A percentile compares a stretch with the other conserved stretches of the same genome.
phyloP scores from a whole-genome alignment of 2,888 invertebrate species.

The Hartigia nigra region DNA sequence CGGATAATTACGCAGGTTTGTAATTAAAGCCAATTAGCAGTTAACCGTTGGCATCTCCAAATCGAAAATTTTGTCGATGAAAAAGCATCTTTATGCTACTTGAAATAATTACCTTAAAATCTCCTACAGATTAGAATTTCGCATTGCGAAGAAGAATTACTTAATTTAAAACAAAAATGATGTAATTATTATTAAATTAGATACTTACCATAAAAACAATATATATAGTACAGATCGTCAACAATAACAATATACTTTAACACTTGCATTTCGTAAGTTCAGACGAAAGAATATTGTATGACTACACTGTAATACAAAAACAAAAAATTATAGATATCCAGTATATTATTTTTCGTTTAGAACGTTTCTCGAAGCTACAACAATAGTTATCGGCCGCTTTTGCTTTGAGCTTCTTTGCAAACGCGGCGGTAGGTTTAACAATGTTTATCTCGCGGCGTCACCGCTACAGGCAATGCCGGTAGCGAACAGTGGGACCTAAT shows the following conservation, averaged over 20 bases:
- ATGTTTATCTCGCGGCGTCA: background rate
- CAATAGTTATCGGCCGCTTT: background rate
- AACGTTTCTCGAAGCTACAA: background rate
- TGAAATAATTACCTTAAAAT: too few relatives aligned
- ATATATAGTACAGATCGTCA: background rate
- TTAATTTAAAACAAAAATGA: background rate
- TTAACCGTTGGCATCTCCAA: conserved; percentile 29
- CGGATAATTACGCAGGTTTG: conserved; percentile 34
- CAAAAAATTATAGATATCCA: background rate
- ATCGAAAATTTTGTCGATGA: conserved; percentile 32
- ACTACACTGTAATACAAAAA: background rate
- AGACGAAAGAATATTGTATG: background rate
- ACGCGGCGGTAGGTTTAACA: background rate
- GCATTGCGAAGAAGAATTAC: background rate
- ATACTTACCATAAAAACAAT: background rate
- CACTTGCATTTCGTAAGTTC: background rate
- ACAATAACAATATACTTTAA: background rate
- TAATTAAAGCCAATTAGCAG: conserved; percentile 49
- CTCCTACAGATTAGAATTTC: background rate
- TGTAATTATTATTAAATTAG: background rate
- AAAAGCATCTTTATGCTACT: too few relatives aligned
- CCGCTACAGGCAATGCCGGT: background rate
- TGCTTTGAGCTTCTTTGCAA: background rate
- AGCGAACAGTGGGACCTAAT: background rate
- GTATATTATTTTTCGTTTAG: too few relatives aligned